phyloP scores from a whole-genome alignment of 2,113 vertebrate species.

The Cygnus buccinator region DNA sequence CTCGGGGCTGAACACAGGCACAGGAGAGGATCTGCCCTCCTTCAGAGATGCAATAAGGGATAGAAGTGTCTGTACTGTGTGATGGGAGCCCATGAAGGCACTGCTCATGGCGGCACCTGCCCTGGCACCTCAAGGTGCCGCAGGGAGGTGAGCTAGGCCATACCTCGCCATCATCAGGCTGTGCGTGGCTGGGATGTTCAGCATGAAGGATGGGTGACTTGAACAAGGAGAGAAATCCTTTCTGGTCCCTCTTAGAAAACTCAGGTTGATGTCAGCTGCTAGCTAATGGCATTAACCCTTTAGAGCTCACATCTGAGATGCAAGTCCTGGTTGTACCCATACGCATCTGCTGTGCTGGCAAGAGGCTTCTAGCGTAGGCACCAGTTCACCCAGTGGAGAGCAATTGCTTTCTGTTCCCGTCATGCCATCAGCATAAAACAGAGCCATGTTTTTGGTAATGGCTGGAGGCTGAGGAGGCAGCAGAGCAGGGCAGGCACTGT shows the following conservation, averaged over 20 bases:
- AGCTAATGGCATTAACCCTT: neutral
- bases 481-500: neutral
- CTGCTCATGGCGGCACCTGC: neutral
- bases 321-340: neutral
- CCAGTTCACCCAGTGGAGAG: neutral
- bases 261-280: neutral
- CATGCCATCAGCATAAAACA: neutral
- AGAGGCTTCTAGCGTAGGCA: neutral
- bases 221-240: neutral
- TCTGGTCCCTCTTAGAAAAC: neutral
- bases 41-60: neutral
- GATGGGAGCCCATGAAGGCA: neutral
- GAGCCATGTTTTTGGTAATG: neutral
- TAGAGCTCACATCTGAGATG: fast-evolving
- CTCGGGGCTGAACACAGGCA: neutral
- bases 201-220: neutral
- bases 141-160: neutral
- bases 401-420: neutral
- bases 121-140: neutral
- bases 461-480: too few species aligned
- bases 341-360: fast-evolving
- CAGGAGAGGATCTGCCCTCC: neutral
- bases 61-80: fast-evolving
- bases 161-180: neutral
- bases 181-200: neutral